Evolutionary conservation across 2,797 vertebrate species (phyloP).

Genomic region (Anisognathus igniventris): DNA sequence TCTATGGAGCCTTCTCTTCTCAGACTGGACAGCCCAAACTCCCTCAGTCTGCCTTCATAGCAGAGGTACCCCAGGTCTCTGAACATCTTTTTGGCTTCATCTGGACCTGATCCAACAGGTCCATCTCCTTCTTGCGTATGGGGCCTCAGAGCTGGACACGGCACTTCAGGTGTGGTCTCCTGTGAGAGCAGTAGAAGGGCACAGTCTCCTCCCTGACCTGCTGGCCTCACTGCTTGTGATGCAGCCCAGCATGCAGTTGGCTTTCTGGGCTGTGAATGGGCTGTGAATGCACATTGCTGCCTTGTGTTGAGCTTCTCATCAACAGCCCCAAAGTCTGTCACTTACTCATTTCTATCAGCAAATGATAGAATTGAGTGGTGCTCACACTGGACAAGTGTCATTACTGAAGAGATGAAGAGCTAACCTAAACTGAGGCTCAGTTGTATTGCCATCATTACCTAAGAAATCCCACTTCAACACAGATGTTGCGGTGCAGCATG

Average conservation of each 20-base stretch:
- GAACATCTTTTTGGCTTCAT: background rate
- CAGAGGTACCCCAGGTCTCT: background rate
- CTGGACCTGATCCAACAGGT: background rate
- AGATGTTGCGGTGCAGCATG: background rate
- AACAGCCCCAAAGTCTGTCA: background rate
- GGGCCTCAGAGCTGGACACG: background rate
- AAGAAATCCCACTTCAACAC: background rate
- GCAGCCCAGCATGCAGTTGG: background rate
- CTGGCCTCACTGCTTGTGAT: background rate
- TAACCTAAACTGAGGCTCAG: rapidly evolving
- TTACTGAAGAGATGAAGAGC: background rate
- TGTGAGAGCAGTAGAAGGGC: background rate
- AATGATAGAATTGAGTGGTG: background rate
- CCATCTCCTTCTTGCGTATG: rapidly evolving
- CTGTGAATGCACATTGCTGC: background rate
- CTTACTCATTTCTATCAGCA: background rate
- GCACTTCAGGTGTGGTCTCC: background rate
- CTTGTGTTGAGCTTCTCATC: background rate
- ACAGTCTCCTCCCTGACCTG: background rate
- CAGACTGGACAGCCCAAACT: background rate
- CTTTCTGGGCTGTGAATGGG: background rate
- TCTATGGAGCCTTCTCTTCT: background rate
- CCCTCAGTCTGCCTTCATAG: background rate
- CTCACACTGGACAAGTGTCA: background rate
- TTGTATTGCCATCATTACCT: background rate